Evolutionary conservation across 1,140 invertebrate genomes (phyloP), one percentile per base, ranked within the genome.

Genomic region (Neodiprion fabricii): DNA sequence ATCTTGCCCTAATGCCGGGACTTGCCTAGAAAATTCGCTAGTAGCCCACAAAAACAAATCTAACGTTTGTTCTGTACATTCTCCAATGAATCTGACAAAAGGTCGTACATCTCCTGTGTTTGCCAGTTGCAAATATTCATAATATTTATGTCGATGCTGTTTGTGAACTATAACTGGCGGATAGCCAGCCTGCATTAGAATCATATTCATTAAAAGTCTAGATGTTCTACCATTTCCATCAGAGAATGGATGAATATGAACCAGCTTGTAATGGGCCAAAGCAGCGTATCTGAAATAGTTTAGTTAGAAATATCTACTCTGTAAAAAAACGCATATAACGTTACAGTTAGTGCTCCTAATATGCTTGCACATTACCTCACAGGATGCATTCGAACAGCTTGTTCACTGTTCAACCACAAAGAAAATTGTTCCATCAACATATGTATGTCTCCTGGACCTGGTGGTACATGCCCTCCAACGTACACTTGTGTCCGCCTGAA

Each of bases 121-220:
- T 0, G 96, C 98, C 21, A 94, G 88, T 83, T 98, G 94, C 12
- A 99, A 88, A 80, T 94, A 93, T 78, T 97, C 92, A 84, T 98
- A 99, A 86, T 96, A 96, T 66, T 93, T 91, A 75, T 93, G 92
- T 2, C 96, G 90, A 80, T 99, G 95, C 82, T 98, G 95, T 80
- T 98, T 98, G 72, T 95, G 92, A 72, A 99, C 96, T 70, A 98
- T 98, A 7, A 98, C 96, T 0, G 98, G 97, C 5, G 98, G 98
- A 89, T 96, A 99, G 1, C 97, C 98, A n/a, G 96, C 95, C 86
- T 96, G 95, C 95, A 99, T 98, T n/a, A 99, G 89, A 75, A 99
- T 94, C 75, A 98, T 91, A 86, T 99, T 99, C 97, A 99, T 99
- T 0, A 99, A 89, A 9, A 99, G 89, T 61, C 98, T 89, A 3